Base-by-base conservation (phyloP, 2,113 vertebrate genomes). In the Acrocephalus arundinaceus region DNA sequence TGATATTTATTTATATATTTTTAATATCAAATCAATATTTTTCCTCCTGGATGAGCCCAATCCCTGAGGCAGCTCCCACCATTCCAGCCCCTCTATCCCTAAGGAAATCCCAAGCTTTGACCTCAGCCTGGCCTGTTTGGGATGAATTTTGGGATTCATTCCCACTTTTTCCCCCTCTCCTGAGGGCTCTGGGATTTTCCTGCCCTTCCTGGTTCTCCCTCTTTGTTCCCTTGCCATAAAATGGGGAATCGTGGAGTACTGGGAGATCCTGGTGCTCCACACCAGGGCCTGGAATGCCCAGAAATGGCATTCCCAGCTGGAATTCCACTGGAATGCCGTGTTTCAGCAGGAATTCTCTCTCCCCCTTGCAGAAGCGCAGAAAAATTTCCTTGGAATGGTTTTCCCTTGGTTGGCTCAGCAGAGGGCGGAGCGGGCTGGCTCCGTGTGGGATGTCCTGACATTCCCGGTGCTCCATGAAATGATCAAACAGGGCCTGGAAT, bases 81-180 rank as follows among this genome's bases (percentile, higher is more conserved):
- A 49, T 59, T 39, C 35, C 54, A 41, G 13, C 14, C 14, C 30
- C 45, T 3, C 14, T 3, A 4, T 82, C 30, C 79, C 45, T n/a
- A 4, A 23, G 66, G 66, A 51, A 1, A 49, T 70, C 30, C 65
- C 58, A 2, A 10, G 13, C 11, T 77, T 10, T 12, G 3, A 3
- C 25, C 6, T 11, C 11, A 1, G 35, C 49, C 55, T 55, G 45
- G 27, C 51, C 55, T 19, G 0, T 14, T 49, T 10, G 43, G n/a
- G 63, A 39, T 21, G 4, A 3, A 31, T 14, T 27, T 1, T 11
- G 54, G 31, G 6, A 3, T 68, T 3, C 0, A 6, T 27, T n/a
- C 31, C 12, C 20, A 49, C 33, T 65, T 49, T 37, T 21, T 14
- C 31, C 19, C n/a, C 21, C 20, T 5, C 15, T 49, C 68, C 21